Conservation (phyloP, 1,140 invertebrate genomes). For the Rhopalosiphum padi region DNA sequence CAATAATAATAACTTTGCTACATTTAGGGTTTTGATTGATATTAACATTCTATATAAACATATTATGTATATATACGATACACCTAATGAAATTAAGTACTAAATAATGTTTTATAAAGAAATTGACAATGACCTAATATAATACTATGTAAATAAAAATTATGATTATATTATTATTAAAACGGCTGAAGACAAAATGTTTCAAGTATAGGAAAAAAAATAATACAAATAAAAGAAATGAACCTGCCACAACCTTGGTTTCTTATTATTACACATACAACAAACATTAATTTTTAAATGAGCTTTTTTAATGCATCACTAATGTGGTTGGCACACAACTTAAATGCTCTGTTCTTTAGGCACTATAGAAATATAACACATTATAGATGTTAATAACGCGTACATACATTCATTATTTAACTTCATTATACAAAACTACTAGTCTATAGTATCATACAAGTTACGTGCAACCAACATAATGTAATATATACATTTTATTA, state of each 20-base stretch:
- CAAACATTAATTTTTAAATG: not conserved
- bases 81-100: constrained; percentile 6
- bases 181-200: not conserved
- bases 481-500: not conserved
- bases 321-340: not conserved
- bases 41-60: not conserved
- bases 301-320: not conserved
- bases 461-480: not conserved
- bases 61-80: not conserved
- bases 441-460: not conserved
- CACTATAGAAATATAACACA: not conserved
- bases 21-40: constrained; percentile 12
- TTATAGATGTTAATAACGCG: not conserved
- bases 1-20: not conserved
- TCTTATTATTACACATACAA: constrained; percentile 36
- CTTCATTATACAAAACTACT: not conserved
- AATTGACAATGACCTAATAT: constrained; percentile 48
- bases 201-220: not conserved
- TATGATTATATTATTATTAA: not conserved
- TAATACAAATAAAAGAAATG: not conserved
- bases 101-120: not conserved
- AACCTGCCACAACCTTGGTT: constrained; percentile 43
- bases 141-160: not conserved
- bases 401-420: not conserved
- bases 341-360: not conserved